These are phyloP conservation scores for Liodrosophila aerea DNA, from an alignment of 2,888 invertebrate species.

Conservation along the genomic window DNA sequence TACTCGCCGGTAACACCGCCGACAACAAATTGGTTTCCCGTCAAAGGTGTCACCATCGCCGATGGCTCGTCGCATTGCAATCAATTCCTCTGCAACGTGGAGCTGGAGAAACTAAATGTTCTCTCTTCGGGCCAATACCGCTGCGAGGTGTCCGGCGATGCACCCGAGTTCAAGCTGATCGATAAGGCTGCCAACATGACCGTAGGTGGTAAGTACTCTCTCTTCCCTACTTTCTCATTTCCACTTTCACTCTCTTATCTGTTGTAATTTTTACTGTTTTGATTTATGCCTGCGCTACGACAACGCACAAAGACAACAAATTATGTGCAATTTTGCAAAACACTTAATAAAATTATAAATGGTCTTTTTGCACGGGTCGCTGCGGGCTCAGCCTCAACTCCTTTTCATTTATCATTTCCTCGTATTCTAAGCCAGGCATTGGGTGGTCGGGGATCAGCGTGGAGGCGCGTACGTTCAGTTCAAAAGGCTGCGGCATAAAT, in stretches of 20 bases:
- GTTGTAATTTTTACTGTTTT: slow-evolving; percentile 26
- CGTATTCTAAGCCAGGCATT: slow-evolving; percentile 10
- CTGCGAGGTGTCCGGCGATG: slow-evolving; percentile 86
- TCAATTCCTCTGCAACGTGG: slow-evolving; percentile 82
- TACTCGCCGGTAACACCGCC: slow-evolving; percentile 82
- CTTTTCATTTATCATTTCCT: slow-evolving; percentile 69
- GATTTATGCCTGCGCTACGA: no score
- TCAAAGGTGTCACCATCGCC: slow-evolving; percentile 81
- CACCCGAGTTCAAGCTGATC: slow-evolving; percentile 85
- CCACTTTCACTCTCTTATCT: neutral
- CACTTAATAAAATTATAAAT: slow-evolving; percentile 80
- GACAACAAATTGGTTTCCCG: slow-evolving; percentile 81
- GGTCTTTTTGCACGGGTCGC: slow-evolving; percentile 69
- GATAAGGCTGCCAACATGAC: slow-evolving; percentile 85
- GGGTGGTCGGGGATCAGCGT: no score
- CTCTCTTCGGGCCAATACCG: slow-evolving; percentile 84
- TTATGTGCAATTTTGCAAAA: slow-evolving; percentile 78
- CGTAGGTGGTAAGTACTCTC: slow-evolving; percentile 83
- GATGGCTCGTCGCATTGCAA: slow-evolving; percentile 82
- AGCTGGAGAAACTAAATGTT: slow-evolving; percentile 80
- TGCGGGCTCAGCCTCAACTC: slow-evolving; percentile 49
- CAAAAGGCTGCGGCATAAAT: slow-evolving; percentile 68
- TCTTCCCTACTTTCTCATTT: neutral
- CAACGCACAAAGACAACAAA: slow-evolving; percentile 72
- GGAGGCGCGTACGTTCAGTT: slow-evolving; percentile 52